A percentile compares a stretch with the other conserved stretches of the same genome.
Conservation (phyloP, 2,113 vertebrate species). For the Atractosteus spatula region DNA sequence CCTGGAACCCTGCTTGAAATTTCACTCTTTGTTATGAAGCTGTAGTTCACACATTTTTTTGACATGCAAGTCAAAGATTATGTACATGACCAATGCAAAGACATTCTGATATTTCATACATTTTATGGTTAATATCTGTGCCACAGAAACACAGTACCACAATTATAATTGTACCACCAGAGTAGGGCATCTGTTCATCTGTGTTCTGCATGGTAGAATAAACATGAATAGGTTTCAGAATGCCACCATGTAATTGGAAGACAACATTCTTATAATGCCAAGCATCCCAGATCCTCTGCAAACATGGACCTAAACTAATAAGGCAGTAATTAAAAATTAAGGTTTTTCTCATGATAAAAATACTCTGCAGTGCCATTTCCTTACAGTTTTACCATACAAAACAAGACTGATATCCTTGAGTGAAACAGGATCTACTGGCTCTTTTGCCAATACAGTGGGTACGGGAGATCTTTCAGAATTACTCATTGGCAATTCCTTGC, state of each 20-base stretch:
- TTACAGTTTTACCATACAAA: constrained; percentile 27
- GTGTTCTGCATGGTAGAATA: constrained; percentile 60
- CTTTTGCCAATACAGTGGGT: constrained; percentile 26
- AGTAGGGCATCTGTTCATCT: constrained; percentile 34
- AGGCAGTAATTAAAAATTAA: constrained; percentile 63
- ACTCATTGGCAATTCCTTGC: no score
- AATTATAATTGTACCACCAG: constrained; percentile 29
- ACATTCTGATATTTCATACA: background rate
- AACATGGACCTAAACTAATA: constrained; percentile 53
- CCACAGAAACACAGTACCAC: constrained; percentile 27
- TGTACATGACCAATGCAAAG: no score
- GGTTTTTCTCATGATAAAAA: constrained; percentile 64
- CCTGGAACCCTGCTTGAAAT: background rate
- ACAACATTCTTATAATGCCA: constrained; percentile 71
- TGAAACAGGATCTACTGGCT: constrained; percentile 54
- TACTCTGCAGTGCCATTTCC: constrained; percentile 36
- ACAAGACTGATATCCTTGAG: constrained; percentile 52
- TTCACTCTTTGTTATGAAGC: background rate
- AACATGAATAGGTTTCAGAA: constrained; percentile 63
- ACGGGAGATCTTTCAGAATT: no score
- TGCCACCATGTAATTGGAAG: constrained; percentile 59
- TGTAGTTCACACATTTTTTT: no score
- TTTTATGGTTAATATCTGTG: background rate
- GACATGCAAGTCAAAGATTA: no score
- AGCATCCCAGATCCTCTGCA: constrained; percentile 67